Percentiles rank a stretch among this genome's conserved stretches.
Evolutionary conservation across 2,797 vertebrate genomes (phyloP).

Genomic region (Sebastes diaconus): DNA sequence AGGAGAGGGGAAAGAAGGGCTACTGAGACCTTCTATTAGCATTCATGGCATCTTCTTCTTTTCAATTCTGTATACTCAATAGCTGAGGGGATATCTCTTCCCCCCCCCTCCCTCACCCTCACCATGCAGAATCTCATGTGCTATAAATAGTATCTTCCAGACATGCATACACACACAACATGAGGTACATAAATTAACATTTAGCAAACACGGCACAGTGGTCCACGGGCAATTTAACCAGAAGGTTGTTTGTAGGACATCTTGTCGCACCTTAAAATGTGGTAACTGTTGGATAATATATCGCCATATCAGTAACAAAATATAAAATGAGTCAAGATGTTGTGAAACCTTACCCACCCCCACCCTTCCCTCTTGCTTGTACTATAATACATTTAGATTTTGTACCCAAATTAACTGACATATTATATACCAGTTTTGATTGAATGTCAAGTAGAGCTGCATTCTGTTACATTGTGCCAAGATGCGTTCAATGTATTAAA

Average conservation of each 20-base stretch:
- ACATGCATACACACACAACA: conserved; percentile 76
- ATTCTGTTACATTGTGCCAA: conserved; percentile 6
- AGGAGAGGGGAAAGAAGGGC: conserved; percentile 51
- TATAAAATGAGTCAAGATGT: conserved; percentile 13
- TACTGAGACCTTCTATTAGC: conserved; percentile 71
- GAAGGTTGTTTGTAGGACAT: conserved; percentile 83
- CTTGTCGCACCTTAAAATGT: conserved; percentile 52
- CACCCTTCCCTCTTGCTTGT: not conserved
- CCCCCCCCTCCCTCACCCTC: conserved; percentile 41
- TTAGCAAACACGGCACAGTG: conserved; percentile 72
- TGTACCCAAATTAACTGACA: conserved; percentile 6
- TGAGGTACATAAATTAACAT: conserved; percentile 84
- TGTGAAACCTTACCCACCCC: not conserved
- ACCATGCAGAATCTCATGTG: conserved; percentile 65
- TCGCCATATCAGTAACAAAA: conserved; percentile 3
- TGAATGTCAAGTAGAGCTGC: not conserved
- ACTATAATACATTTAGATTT: conserved; percentile 5
- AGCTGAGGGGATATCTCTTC: conserved; percentile 55
- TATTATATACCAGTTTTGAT: not conserved
- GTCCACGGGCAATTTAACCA: conserved; percentile 74
- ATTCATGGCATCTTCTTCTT: conserved; percentile 71
- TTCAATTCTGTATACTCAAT: conserved; percentile 67
- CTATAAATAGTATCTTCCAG: conserved; percentile 77
- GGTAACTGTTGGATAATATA: conserved; percentile 34
- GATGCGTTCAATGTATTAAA: conserved; percentile 31